A percentile compares a stretch with the other conserved stretches of the same genome.
These are phyloP conservation scores for Mormyrus iriodes DNA, from an alignment of 2,113 vertebrate species.

Conservation along the genomic window DNA sequence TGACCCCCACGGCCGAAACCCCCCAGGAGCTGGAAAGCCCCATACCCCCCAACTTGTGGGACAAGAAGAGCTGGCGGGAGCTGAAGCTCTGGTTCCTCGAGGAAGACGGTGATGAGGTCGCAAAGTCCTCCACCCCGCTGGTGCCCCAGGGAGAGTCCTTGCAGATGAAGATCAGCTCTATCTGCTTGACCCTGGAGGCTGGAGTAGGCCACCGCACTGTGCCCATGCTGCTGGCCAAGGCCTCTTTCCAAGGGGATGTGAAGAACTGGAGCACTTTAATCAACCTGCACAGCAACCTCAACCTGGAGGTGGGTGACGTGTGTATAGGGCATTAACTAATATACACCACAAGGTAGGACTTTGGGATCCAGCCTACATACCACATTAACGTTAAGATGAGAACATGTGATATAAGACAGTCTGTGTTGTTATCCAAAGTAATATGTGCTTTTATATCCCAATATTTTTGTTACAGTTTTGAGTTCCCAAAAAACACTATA, in stretches of 20 bases:
- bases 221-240: slow-evolving; percentile 95
- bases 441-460: not conserved
- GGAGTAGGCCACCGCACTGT: slow-evolving; percentile 89
- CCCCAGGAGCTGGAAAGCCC: slow-evolving; percentile 65
- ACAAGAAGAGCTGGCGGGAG: slow-evolving; percentile 72
- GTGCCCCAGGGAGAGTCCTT: slow-evolving; percentile 76
- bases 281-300: slow-evolving; percentile 75
- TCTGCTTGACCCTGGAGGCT: slow-evolving; percentile 89
- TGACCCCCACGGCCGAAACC: slow-evolving; percentile 73
- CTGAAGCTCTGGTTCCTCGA: slow-evolving; percentile 95
- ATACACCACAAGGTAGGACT: not conserved
- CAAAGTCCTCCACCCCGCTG: slow-evolving; percentile 53
- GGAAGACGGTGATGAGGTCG: slow-evolving; percentile 66
- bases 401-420: not conserved
- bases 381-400: not conserved
- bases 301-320: slow-evolving; percentile 72
- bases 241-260: slow-evolving; percentile 77
- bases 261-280: slow-evolving; percentile 89
- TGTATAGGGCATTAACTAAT: not conserved
- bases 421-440: not conserved
- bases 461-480: not conserved
- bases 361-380: not conserved
- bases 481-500: not conserved
- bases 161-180: slow-evolving; percentile 72
- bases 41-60: slow-evolving; percentile 74